Base-by-base conservation (phyloP, 1,140 invertebrate genomes). In the Orius insidiosus region DNA sequence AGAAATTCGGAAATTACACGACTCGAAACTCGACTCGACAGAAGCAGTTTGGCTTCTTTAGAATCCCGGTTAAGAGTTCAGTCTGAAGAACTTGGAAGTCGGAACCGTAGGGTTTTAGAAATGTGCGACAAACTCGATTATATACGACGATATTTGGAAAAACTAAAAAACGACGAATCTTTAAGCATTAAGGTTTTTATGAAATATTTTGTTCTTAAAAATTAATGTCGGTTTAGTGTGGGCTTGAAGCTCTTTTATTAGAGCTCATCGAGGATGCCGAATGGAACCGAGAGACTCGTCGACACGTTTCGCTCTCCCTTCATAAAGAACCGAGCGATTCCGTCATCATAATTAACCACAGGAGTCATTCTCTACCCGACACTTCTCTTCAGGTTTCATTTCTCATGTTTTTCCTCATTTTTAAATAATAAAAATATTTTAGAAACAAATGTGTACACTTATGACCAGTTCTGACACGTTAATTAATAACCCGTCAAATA, bases 51-150 rank as follows among this genome's bases (percentile, higher is more conserved):
- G 38, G 11, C 38, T 4, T 15, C 11, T 10, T 16, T 40, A 6
- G 38, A 40, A 40, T 15, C 11, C 3, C 5, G 16, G 15, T 5
- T 40, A 2, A 5, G 16, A 18, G 16, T 16, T 4, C 38, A 15
- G 11, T 4, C 11, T 4, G 9, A 15, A 16, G 38, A 40, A 10
- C 16, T 40, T 5, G 38, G 16, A 16, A 10, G 9, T 40, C 38
- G 38, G 16, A 10, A 40, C 15, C 11, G 16, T 5, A 5, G 16
- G 3, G 9, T 50, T 9, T 35, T 50, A 11, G 37, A 19, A 10
- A 33, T 50, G 42, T 50, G 49, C 15, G 45, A 50, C 30, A 50
- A 50, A 50, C 30, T 50, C 6, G 49, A 50, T n/a, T 50, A 50
- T 45, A 42, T 50, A 5, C 45, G 43, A 16, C 46, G 45, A n/a